Conservation (phyloP, 2,888 invertebrate species). For the Apamea epomidion region DNA sequence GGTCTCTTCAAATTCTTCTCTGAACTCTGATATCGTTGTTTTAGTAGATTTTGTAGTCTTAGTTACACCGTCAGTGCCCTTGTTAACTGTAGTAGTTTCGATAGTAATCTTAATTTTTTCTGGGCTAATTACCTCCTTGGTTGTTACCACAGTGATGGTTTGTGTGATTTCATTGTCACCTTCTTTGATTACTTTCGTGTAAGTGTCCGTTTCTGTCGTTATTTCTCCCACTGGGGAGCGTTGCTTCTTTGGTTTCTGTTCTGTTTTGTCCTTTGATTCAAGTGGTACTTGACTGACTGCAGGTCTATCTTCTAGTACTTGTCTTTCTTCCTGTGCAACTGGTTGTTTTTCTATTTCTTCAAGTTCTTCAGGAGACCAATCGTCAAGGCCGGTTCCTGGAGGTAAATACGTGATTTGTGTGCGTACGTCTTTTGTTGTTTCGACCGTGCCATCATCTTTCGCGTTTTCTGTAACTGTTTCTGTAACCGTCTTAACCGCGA, state of each 20-base stretch:
- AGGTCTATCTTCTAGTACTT: conserved; percentile 72
- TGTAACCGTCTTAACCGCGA: conserved; percentile 86
- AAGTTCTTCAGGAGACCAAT: conserved; percentile 86
- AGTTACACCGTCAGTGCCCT: conserved; percentile 85
- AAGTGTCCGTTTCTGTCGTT: conserved; percentile 87
- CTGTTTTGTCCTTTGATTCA: conserved; percentile 71
- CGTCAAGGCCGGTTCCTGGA: conserved; percentile 84
- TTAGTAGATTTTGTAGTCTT: conserved; percentile 89
- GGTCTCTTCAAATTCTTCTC: conserved; percentile 87
- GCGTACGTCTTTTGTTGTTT: conserved; percentile 87
- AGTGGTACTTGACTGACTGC: conserved; percentile 72
- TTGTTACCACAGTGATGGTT: conserved; percentile 87
- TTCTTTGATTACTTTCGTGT: conserved; percentile 85
- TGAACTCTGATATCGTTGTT: conserved; percentile 88
- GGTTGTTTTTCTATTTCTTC: conserved; percentile 84
- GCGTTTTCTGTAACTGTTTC: conserved; percentile 87
- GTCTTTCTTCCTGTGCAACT: conserved; percentile 71
- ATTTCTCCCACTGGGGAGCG: conserved; percentile 87
- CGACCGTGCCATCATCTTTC: conserved; percentile 83
- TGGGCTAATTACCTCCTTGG: conserved; percentile 87
- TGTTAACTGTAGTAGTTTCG: conserved; percentile 88
- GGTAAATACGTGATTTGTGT: conserved; percentile 89
- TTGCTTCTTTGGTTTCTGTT: conserved; percentile 80
- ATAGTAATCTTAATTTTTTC: conserved; percentile 87
- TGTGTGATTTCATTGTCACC: conserved; percentile 86